These are phyloP conservation scores for Penaeus monodon DNA, from an alignment of 2,888 invertebrate species.

Conservation along the genomic window DNA sequence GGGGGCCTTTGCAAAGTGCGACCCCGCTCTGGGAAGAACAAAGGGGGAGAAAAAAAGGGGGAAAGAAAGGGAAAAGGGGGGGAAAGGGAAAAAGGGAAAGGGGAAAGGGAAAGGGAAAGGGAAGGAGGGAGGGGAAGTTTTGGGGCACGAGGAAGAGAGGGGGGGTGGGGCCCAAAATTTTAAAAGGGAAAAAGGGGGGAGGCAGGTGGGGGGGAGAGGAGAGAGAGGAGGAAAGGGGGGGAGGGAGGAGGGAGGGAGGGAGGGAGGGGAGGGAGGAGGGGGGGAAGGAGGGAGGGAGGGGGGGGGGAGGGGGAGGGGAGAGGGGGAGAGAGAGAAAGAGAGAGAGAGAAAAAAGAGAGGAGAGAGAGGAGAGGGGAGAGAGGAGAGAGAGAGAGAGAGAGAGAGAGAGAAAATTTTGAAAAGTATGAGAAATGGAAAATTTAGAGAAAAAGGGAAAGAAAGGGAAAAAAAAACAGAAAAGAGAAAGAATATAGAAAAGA, in stretches of 20 bases:
- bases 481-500: neutral
- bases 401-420: conserved; percentile 7
- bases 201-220: neutral
- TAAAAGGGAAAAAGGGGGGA: neutral
- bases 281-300: neutral
- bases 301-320: neutral
- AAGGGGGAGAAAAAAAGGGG: neutral
- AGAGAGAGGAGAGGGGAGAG: neutral
- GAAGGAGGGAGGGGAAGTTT: neutral
- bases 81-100: neutral
- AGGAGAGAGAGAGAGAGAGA: neutral
- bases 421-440: too few species aligned
- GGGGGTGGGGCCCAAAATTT: neutral
- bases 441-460: too few species aligned
- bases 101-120: neutral
- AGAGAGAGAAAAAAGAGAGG: neutral
- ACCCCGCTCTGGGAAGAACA: too few species aligned
- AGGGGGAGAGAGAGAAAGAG: neutral
- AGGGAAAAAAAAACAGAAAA: neutral
- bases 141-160: neutral
- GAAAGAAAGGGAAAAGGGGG: neutral
- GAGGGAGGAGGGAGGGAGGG: neutral
- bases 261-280: neutral
- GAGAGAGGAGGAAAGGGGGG: neutral
- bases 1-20: neutral